A percentile compares a stretch with the other conserved stretches of the same genome.
These are phyloP conservation scores for Ivindomyrus marchei DNA, from an alignment of 2,113 vertebrate genomes.

Conservation along the genomic window DNA sequence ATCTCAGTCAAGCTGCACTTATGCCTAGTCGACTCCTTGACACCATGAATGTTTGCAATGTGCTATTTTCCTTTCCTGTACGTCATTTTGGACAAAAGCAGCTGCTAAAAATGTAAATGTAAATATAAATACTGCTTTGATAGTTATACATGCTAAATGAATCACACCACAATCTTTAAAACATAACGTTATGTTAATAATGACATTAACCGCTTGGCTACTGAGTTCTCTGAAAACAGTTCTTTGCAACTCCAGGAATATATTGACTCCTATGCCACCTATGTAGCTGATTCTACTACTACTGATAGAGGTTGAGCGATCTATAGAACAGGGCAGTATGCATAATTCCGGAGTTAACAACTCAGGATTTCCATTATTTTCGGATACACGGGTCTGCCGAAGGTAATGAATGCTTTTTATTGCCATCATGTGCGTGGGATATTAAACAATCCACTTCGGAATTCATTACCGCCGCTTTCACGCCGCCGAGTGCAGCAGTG, in stretches of 20 bases:
- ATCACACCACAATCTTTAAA: background rate
- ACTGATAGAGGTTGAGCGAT: background rate
- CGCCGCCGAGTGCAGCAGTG: background rate
- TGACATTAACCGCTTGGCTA: background rate
- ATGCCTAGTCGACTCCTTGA: background rate
- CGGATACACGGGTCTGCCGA: slow-evolving; percentile 1
- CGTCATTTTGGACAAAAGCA: background rate
- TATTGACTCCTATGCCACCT: background rate
- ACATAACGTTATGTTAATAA: background rate
- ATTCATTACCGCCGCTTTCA: background rate
- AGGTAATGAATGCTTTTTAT: slow-evolving; percentile 20
- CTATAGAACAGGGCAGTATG: background rate
- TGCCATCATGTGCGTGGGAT: background rate
- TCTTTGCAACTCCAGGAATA: background rate
- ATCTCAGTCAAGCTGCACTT: background rate
- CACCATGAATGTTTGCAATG: background rate
- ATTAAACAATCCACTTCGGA: slow-evolving; percentile 2
- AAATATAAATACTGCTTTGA: background rate
- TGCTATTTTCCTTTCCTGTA: background rate
- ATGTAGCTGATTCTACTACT: background rate
- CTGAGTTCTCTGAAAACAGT: background rate
- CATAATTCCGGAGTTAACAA: slow-evolving; percentile 20
- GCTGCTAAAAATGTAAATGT: background rate
- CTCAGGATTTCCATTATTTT: slow-evolving; percentile 23
- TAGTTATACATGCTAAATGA: background rate